Percentiles rank a stretch among this genome's conserved stretches.
Conservation (phyloP, 2,888 invertebrate species). For the Stenoptilia bipunctidactyla region DNA sequence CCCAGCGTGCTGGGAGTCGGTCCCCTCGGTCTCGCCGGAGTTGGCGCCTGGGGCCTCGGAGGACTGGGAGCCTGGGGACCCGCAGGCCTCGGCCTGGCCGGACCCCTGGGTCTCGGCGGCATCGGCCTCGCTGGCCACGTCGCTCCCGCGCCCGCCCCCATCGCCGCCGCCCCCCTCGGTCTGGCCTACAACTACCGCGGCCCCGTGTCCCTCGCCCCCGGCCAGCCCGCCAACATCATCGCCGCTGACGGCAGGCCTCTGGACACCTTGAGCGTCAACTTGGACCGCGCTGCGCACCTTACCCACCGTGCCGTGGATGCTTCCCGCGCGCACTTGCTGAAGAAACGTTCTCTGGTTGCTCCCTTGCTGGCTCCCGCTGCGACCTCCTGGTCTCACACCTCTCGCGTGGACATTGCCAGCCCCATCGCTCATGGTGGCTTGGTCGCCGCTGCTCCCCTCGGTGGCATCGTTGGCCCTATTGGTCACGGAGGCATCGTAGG, state of each 20-base stretch:
- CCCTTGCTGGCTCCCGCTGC: constrained; percentile 32
- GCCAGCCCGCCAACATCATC: constrained; percentile 55
- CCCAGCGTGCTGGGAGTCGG: constrained; percentile 30
- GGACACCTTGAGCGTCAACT: constrained; percentile 57
- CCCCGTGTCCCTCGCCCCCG: constrained; percentile 53
- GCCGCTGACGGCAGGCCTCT: constrained; percentile 58
- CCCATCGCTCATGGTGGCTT: constrained; percentile 9
- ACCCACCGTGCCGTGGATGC: constrained; percentile 44
- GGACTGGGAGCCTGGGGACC: neutral
- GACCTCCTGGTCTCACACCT: constrained; percentile 24
- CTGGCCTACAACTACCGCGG: constrained; percentile 43
- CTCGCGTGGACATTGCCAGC: constrained; percentile 13
- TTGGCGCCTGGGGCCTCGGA: constrained; percentile 5
- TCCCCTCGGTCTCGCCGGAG: constrained; percentile 12
- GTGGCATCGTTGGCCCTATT: constrained; percentile 13
- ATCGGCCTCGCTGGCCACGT: constrained; percentile 1
- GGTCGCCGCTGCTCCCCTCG: neutral
- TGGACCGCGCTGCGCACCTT: constrained; percentile 54
- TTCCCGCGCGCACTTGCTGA: constrained; percentile 31
- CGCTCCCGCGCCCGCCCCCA: constrained; percentile 15
- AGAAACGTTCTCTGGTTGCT: constrained; percentile 40
- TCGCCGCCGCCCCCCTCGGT: constrained; percentile 13
- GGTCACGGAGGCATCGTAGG: constrained; percentile 20
- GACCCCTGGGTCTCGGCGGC: neutral
- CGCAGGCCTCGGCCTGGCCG: neutral